Evolutionary conservation across 53 echinoderm and acorn worm species (phyloP), one percentile per base, ranked within the genome.

Genomic region (Actinopyga echinites): DNA sequence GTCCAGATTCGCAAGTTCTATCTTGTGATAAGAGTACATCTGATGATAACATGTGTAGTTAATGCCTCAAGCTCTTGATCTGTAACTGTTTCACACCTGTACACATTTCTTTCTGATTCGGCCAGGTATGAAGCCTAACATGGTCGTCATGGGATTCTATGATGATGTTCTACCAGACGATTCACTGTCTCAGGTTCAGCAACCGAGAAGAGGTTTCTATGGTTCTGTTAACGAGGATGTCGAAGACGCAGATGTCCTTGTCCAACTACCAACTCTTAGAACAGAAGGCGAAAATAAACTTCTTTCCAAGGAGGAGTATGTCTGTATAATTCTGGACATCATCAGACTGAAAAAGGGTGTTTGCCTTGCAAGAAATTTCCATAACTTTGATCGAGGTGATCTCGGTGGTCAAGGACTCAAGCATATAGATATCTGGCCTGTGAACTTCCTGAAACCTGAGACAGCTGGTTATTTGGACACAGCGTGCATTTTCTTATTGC

Each of bases 391-490:
- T 60, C 87, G 93, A 23, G 92, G 92, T 30, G 83, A 53, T 32
- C 68, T 81, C 15, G 64, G 43, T 20, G 58, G 64, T 31, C 29
- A 83, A 29, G 69, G 65, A 34, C 77, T 66, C 30, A 67, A 61
- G 7, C 88, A 74, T 78, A 86, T 96, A 6, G 92, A 96, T 69
- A 86, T 96, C 35, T 96, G 96, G 96, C 96, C 96, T 3, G 81
- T 96, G 56, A 96, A 96, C 80, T 94, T 96, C 83, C 87, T 96
- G 54, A 96, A 96, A 63, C 96, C 96, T 8, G 96, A 96, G 62
- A 92, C 94, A 6, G 90, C 87, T 10, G 94, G 93, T 0, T 96
- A 96, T 74, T 86, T 96, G 7, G 96, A 96, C 60, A 96, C 96
- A 5, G 90, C 96, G 0, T 96, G 96, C 24, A 92, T 96, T 36